These are phyloP conservation scores for Thymallus thymallus DNA, from an alignment of 2,113 vertebrate species.

Conservation along the genomic window DNA sequence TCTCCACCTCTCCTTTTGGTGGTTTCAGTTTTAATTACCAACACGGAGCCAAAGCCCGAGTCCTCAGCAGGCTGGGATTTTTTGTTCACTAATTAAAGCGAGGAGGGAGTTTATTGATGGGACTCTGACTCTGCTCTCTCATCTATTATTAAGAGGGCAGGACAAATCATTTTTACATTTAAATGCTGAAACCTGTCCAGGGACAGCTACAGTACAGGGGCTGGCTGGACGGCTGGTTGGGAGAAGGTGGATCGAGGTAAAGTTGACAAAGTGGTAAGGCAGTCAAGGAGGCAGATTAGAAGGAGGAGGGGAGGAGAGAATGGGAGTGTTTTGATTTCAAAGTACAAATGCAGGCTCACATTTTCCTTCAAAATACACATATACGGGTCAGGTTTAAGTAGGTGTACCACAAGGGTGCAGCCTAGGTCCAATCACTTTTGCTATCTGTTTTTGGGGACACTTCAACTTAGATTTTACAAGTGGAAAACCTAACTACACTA, in stretches of 20 bases:
- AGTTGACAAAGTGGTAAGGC: constrained; percentile 58
- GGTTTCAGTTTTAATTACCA: constrained; percentile 93
- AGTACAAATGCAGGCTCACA: constrained; percentile 10
- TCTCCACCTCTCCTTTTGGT: constrained; percentile 80
- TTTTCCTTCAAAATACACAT: constrained; percentile 14
- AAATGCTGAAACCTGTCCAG: constrained; percentile 83
- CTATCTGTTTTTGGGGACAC: constrained; percentile 27
- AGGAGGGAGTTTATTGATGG: constrained; percentile 89
- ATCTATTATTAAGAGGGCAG: constrained; percentile 92
- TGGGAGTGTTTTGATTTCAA: not conserved
- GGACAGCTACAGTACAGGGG: constrained; percentile 66
- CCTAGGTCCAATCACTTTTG: not conserved
- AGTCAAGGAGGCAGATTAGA: constrained; percentile 27
- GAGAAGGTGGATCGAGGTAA: constrained; percentile 41
- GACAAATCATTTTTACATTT: constrained; percentile 92
- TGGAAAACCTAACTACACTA: constrained; percentile 27
- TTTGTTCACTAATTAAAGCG: constrained; percentile 92
- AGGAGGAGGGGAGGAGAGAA: not conserved
- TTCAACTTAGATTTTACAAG: constrained; percentile 21
- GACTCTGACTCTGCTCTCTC: constrained; percentile 84
- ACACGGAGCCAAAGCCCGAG: constrained; percentile 83
- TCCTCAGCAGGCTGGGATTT: constrained; percentile 81
- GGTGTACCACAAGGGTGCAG: constrained; percentile 1
- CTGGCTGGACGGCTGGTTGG: constrained; percentile 48
- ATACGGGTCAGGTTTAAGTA: not conserved